Evolutionary conservation across 2,888 invertebrate genomes (phyloP), one percentile per base, ranked within the genome.

Genomic region (Phyto melanocephala): DNA sequence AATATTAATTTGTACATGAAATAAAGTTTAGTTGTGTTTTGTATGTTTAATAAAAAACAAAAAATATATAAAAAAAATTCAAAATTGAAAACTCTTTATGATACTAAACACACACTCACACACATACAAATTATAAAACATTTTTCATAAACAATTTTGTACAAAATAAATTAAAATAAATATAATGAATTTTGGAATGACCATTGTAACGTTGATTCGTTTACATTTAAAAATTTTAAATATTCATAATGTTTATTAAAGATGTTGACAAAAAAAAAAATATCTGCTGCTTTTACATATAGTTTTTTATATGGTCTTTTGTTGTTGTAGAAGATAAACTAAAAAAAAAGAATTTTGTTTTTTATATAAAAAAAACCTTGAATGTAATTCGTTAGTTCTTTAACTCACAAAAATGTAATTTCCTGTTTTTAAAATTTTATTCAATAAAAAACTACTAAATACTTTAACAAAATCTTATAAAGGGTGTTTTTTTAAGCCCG

Each of bases 1-100:
- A 70, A 67, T 7, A 22, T 50, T 71, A 65, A 50, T 65, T 79
- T 79, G n/a, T 58, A 28, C 54, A 63, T 17, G 15, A 62, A 65
- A 77, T n/a, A 37, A 50, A 54, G 33, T 74, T 74, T 45, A 20
- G 52, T 74, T 28, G 6, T 28, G 28, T 28, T n/a, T n/a, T n/a
- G n/a, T n/a, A n/a, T n/a, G 24, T 52, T 28, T 22, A 63, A 24
- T 20, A 45, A 17, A 17, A 50, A 62, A 37, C 35, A 37, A 10
- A 24, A 17, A 4, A 42, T n/a, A n/a, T n/a, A n/a, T 10, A 45
- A 33, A 42, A 40, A 42, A 24, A n/a, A 4, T 22, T 54, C 7
- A 1, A 52, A 28, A 52, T n/a, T n/a, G 33, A 54, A 54, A 15
- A 47, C 42, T 42, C 17, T 47, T 47, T 20, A 47, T 47, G 17